These are phyloP conservation scores for Stichopus chloronotus DNA, from an alignment of 35 echinoderm and acorn worm genomes.

Conservation along the genomic window DNA sequence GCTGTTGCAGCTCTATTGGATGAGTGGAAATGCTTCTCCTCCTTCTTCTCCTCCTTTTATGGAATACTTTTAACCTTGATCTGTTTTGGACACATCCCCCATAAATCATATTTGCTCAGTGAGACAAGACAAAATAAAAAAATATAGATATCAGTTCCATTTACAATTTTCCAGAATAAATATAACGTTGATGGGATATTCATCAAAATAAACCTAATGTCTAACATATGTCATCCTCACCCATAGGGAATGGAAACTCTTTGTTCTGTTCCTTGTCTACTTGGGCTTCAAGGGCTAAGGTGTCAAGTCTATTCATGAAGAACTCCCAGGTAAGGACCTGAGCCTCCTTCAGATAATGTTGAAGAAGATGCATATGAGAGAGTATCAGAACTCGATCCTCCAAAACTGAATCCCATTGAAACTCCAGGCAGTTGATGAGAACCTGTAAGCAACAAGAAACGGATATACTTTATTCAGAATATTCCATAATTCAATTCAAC, in stretches of 20 bases:
- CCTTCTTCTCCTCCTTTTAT: too few species aligned
- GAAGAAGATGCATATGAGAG: constrained; percentile 67
- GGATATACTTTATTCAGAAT: neutral
- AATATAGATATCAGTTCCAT: too few species aligned
- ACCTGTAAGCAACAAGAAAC: constrained; percentile 46
- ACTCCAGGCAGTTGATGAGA: constrained; percentile 87
- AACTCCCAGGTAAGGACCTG: constrained; percentile 91
- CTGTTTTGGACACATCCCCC: too few species aligned
- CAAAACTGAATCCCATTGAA: constrained; percentile 97
- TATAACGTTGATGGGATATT: too few species aligned
- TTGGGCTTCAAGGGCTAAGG: constrained; percentile 89
- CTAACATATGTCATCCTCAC: neutral
- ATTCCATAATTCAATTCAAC: neutral
- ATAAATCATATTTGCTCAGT: too few species aligned
- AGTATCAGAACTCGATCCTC: constrained; percentile 93
- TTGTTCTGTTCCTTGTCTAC: constrained; percentile 95
- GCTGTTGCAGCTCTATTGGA: too few species aligned
- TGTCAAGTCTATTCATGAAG: constrained; percentile 94
- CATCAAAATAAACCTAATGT: too few species aligned
- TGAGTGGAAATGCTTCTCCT: too few species aligned
- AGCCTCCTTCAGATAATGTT: constrained; percentile 75
- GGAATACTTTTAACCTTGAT: too few species aligned
- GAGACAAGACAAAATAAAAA: too few species aligned
- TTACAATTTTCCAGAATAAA: too few species aligned
- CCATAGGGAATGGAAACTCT: constrained; percentile 92